These are phyloP conservation scores for Polymixis flavicincta DNA, from an alignment of 2,888 invertebrate species.

Conservation along the genomic window DNA sequence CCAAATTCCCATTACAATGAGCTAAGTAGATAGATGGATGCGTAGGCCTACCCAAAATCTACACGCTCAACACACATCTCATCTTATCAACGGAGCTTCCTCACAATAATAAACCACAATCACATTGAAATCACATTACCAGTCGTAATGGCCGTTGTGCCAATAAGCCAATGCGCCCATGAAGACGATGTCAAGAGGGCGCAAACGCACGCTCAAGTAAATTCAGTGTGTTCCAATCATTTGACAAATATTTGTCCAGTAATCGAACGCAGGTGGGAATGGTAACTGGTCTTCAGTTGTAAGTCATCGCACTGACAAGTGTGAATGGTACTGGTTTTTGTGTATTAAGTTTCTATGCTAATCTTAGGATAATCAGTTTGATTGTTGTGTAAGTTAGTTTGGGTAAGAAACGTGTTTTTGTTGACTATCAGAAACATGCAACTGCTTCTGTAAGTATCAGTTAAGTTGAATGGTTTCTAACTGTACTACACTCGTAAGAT, in stretches of 20 bases:
- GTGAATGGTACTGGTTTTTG: constrained; percentile 47
- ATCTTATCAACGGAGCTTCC: constrained; percentile 27
- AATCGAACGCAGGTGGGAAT: constrained; percentile 63
- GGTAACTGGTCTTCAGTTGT: constrained; percentile 43
- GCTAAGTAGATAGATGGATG: background rate
- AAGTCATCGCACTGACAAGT: constrained; percentile 50
- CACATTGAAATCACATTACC: constrained; percentile 58
- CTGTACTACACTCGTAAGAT: constrained; percentile 1
- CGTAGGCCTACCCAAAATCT: constrained; percentile 4
- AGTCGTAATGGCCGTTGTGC: constrained; percentile 49
- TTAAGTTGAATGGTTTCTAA: constrained; percentile 19
- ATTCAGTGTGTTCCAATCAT: constrained; percentile 64
- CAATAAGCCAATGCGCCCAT: constrained; percentile 39
- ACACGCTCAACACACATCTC: constrained; percentile 13
- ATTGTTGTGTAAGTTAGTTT: constrained; percentile 48
- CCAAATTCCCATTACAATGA: constrained; percentile 21
- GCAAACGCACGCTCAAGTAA: constrained; percentile 66
- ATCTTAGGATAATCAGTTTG: constrained; percentile 38
- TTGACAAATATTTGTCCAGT: constrained; percentile 67
- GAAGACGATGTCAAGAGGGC: constrained; percentile 62
- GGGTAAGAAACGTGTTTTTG: constrained; percentile 26
- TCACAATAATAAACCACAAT: constrained; percentile 30
- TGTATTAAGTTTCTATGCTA: constrained; percentile 50
- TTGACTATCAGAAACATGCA: background rate
- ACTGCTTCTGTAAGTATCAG: constrained; percentile 26